Evolutionary conservation across 2,797 vertebrate genomes (phyloP), one percentile per base, ranked within the genome.

Genomic region (Sylvia borin): DNA sequence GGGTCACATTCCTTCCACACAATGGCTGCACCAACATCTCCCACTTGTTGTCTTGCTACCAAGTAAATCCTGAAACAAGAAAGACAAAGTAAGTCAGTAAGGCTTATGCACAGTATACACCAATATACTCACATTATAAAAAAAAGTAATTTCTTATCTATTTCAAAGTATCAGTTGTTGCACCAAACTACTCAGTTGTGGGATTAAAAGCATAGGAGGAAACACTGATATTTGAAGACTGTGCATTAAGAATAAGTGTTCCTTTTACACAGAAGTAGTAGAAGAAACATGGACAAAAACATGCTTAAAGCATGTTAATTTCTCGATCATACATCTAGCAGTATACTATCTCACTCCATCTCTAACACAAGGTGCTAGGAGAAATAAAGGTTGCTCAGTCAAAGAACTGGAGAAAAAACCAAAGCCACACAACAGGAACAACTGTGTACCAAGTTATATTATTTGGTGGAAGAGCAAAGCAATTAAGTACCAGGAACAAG

Each of bases 11-110:
- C 66, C 70, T 96, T 96, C 87, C 89, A 93, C 53, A 78, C 60
- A 81, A 85, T 12, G 68, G 87, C 88, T 80, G 75, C 20, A 65
- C 54, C 68, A 94, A 45, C 45, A 80, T 62, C 84, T 95, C 58
- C 43, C 84, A 90, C 76, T 78, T 70, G 68, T 32, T 85, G 82
- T 65, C 64, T 91, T 91, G 72, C 76, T 91, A 93, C 12, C 6
- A 2, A 92, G 61, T 60, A 91, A 25, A 66, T 75, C 92, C 96
- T 97, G 95, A 88, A 97, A 97, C 74, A 84, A 97, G 71, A 97
- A 95, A 93, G 38, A 94, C 15, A 92, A 61, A 90, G 29, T 45
- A 75, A 81, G 45, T 84, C 66, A 90, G 0, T 85, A 84, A 90
- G 43, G 36, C 47, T 90, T 84, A 86, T 40, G 70, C 42, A 90